A percentile compares a stretch with the other conserved stretches of the same genome.
Evolutionary conservation across 1,140 invertebrate genomes (phyloP).

Genomic region (Drosophila watanabei): DNA sequence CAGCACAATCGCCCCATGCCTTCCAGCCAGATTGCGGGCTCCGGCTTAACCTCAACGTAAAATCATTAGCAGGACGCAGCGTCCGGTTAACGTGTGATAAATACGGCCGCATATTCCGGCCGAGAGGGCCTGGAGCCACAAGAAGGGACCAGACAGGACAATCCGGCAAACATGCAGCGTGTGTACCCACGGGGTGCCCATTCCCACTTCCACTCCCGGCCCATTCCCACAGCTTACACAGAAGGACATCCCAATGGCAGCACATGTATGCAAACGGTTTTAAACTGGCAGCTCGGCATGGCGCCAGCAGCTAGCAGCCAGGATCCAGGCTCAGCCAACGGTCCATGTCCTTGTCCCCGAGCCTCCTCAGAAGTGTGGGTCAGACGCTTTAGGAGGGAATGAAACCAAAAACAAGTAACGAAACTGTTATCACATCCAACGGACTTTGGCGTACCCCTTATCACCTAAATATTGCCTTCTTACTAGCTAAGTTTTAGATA

Average conservation of each 20-base stretch:
- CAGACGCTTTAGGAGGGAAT: slow-evolving; percentile 1
- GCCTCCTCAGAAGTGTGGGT: slow-evolving; percentile 27
- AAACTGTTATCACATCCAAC: background rate
- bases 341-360: slow-evolving; percentile 34
- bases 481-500: background rate
- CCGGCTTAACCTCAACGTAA: slow-evolving; percentile 39
- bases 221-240: slow-evolving; percentile 11
- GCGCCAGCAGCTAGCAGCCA: slow-evolving; percentile 46
- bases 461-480: background rate
- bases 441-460: background rate
- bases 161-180: slow-evolving; percentile 55
- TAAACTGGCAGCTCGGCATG: slow-evolving; percentile 53
- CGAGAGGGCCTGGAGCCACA: slow-evolving; percentile 42
- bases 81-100: slow-evolving; percentile 66
- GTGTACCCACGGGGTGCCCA: slow-evolving; percentile 44
- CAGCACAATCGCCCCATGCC: slow-evolving; percentile 12
- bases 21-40: slow-evolving; percentile 36
- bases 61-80: slow-evolving; percentile 60
- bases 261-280: slow-evolving; percentile 54
- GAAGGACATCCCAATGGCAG: slow-evolving; percentile 13
- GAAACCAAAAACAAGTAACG: slow-evolving; percentile 7
- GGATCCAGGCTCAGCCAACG: slow-evolving; percentile 26
- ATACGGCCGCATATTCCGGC: slow-evolving; percentile 60
- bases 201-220: slow-evolving; percentile 6
- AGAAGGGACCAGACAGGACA: slow-evolving; percentile 48